Base-by-base conservation (phyloP, 2,888 invertebrate species). In the Andrena bicolor region DNA sequence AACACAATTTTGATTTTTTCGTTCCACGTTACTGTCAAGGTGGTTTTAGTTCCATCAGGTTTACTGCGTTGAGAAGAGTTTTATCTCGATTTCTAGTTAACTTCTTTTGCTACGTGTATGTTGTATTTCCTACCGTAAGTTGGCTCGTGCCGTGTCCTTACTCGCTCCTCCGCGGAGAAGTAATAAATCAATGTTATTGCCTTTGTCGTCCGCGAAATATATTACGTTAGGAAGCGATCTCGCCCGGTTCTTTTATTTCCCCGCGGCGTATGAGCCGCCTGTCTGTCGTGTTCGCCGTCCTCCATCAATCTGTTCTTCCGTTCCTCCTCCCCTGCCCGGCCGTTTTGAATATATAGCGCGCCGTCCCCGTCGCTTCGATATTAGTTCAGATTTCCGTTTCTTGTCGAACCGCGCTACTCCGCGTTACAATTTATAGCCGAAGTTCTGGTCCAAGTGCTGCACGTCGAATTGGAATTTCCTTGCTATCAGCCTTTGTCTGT, bases 351-450 rank as follows among this genome's bases (percentile, higher is more conserved):
- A 41, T 41, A 56, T 23, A 53, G 10, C 28, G 13, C 7, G 3
- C 23, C 20, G 41, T 28, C 35, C 23, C n/a, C 60, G 28, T 58
- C 76, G 49, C 65, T 60, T 28, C 65, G 83, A 78, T 82, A 75
- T 83, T 78, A 79, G 82, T 78, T 82, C 53, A 82, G 72, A 83
- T 78, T 82, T 78, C 77, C 74, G 70, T 53, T 75, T 78, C 83
- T 83, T 78, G 78, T 78, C 74, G 71, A 75, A 75, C 26, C 41
- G 26, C 26, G 20, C 53, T 35, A 30, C 48, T 74, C 4, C 13
- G 23, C 68, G 71, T 35, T 30, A 28, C 49, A 72, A 83, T 78
- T 83, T 78, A 82, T 69, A 69, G n/a, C 23, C 32, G 13, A 83
- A 82, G 78, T 82, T 78, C 41, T 28, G 56, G 28, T 58, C 10